Evolutionary conservation across 2,797 vertebrate species (phyloP), one percentile per base, ranked within the genome.

Genomic region (Lophius americanus): DNA sequence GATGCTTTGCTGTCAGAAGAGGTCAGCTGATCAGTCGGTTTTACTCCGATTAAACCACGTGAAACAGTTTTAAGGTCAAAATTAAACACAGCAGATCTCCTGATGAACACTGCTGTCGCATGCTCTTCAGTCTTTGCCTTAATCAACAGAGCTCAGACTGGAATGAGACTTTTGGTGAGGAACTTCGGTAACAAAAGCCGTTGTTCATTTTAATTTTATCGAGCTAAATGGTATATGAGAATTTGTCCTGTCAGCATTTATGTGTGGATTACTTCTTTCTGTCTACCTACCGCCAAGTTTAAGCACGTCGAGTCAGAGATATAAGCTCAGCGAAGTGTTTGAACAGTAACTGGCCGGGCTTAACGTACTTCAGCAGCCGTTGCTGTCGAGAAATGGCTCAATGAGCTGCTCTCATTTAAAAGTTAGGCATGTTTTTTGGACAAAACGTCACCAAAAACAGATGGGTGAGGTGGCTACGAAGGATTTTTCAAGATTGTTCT

Each of bases 231-330:
- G 2, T 42, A n/a, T 42, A 9, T 47, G 7, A 50, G 11, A 50
- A 55, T 46, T 36, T 50, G 35, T 54, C 23, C 6, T n/a, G 6
- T 48, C 11, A 55, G n/a, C 7, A 36, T 37, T 52, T 39, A 36
- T 23, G 7, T 7, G 10, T 37, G 3, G 6, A 3, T 37, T 50
- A 52, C 48, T 33, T 56, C n/a, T 51, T 14, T 42, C 7, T 56
- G 23, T 23, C 23, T 23, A 23, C 23, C 23, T 23, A 23, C 23
- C 23, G 23, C 23, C 23, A 23, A 23, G 23, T 23, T 23, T 23
- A 23, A 23, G 23, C 57, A 38, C 0, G 11, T 78, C 12, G 42
- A 8, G 52, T 57, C 71, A 61, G 77, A 71, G 75, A 78, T 60
- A 44, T 73, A 73, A 76, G 64, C 57, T 39, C 0, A 12, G 64